Base-by-base conservation (phyloP, 2,797 vertebrate species). In the Hoplostethus atlanticus region DNA sequence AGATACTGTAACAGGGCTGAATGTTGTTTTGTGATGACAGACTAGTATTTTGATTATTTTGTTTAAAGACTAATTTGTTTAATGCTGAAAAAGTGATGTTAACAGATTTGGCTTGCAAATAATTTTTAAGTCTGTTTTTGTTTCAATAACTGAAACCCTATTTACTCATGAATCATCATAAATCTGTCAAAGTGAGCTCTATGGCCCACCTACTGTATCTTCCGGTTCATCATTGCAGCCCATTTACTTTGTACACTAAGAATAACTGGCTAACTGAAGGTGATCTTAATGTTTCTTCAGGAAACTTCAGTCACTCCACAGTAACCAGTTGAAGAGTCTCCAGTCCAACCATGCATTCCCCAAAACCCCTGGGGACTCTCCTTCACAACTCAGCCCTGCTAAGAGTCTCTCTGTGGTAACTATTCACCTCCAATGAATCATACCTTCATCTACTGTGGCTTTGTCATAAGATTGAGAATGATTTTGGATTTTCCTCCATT, bases 341-440 rank as follows among this genome's bases (percentile, higher is more conserved):
- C 95, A 94, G 84, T 82, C 83, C 81, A 93, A 88, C 86, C 85
- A 88, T 64, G 92, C 94, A 81, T 93, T 92, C 89, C 83, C 79
- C 84, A 94, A 94, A 93, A 85, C 91, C 76, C 83, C 91, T 1
- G 94, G 91, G 77, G 91, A 95, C 86, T 95, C 94, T 69, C 93
- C 94, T 5, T 94, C 93, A 73, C 92, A 92, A 47, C 91, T 94
- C 81, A 96, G 95, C 81, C 94, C 95, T 83, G 92, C 92, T 85
- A 96, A 95, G 89, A 93, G 77, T 84, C 86, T 90, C 71, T 91
- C 93, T 17, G 84, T 85, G 95, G 95, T 96, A 94, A 94, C 84
- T 89, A 81, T 78, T 85, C 73, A 83, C 65, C 72, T 71, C 73
- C 48, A 80, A 81, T 68, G 8, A 75, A 72, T 56, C 75, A 0